Base-by-base conservation (phyloP, 35 echinoderm and acorn worm genomes). In the Acanthaster planci region DNA sequence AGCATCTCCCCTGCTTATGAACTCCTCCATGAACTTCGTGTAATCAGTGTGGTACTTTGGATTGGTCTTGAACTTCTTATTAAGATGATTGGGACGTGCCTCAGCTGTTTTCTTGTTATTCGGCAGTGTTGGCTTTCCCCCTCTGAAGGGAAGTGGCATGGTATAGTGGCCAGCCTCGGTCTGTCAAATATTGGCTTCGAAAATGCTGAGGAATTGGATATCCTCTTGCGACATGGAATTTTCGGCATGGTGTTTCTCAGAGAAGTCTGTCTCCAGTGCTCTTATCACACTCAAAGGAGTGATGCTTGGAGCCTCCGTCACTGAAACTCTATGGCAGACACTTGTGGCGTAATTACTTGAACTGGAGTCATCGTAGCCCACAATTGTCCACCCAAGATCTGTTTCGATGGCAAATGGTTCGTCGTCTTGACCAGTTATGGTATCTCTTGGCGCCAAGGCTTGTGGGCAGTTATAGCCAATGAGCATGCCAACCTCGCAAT, bases 311-410 rank as follows among this genome's bases (percentile, higher is more conserved):
- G 22, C 85, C 14, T 32, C 7, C 7, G 47, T 52, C 39, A 15
- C 36, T n/a, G 60, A 14, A 36, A 10, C 3, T 4, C 8, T 14
- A 9, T 85, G 58, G 40, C 2, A 44, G 51, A 27, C 78, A 31
- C 27, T 89, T 79, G 15, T 77, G 51, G 26, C 57, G 52, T 32
- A 59, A 80, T 5, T 84, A 80, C 14, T 84, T 78, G 44, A 81
- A 58, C n/a, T n/a, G n/a, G n/a, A n/a, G n/a, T n/a, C n/a, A 84
- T 57, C 60, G 19, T 86, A n/a, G 30, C 83, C 89, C 15, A 91
- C 83, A 38, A 92, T 85, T 77, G 85, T 79, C n/a, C n/a, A n/a
- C n/a, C n/a, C n/a, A n/a, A n/a, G n/a, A n/a, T n/a, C n/a, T n/a
- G 84, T 86, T 80, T 86, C 67, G 31, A 86, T 60, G 1, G 84